Base-by-base conservation (phyloP, 1,140 invertebrate species). In the Atopsyche davidsoni region DNA sequence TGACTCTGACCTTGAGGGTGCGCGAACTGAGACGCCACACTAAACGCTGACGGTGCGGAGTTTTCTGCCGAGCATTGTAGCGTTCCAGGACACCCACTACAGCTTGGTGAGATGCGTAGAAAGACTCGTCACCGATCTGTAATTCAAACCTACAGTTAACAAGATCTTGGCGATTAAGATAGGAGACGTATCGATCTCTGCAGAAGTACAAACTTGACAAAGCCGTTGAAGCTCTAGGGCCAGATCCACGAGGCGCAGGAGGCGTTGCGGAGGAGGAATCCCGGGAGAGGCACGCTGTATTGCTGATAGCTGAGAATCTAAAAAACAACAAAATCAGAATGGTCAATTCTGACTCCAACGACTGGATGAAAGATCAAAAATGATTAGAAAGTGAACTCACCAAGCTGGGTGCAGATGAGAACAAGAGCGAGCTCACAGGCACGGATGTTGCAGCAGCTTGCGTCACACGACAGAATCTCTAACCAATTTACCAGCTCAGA, bases 381-480 rank as follows among this genome's bases (percentile, higher is more conserved):
- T 10, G 13, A 7, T 16, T n/a, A 7, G 4, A 31, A 54, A 21
- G 21, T 16, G 9, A 54, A 64, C 62, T 73, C 63, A 71, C 83
- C 80, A 23, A 86, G 64, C 56, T 80, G 79, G 46, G 77, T 74
- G 59, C 77, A 85, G 3, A 88, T 67, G 39, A 86, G 64, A 38
- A 83, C 82, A 14, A 87, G 68, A n/a, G 85, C 84, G 47, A 87
- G 64, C 43, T 84, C 82, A 18, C 79, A 79, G 46, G 79, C 70
- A 14, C 81, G 70, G 19, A 81, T 75, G 59, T 80, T 83, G 17
- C 79, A 78, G 52, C 83, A 85, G 50, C 75, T 74, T 1, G 82
- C 80, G 62, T 86, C 81, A 58, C 85, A 88, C 21, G 75, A 73
- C 31, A 85, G 70, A 56, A 86, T 84, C 72, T 87, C 85, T 57